Percentiles rank a stretch among this genome's conserved stretches.
Evolutionary conservation across 2,113 vertebrate species (phyloP).

Genomic region (Cephalopterus ornatus): DNA sequence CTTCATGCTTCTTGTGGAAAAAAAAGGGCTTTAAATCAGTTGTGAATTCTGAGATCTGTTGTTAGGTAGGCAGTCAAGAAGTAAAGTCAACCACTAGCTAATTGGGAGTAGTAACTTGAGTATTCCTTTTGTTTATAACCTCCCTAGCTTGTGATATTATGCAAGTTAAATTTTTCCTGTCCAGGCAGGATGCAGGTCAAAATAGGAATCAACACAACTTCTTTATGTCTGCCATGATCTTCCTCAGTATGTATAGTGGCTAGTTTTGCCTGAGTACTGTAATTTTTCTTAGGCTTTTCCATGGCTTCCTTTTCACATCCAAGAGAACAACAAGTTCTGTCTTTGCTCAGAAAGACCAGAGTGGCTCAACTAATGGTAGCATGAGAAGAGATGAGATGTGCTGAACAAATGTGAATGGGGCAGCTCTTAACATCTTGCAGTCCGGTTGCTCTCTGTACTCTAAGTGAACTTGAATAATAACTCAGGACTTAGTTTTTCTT

Average conservation of each 20-base stretch:
- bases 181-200: not conserved
- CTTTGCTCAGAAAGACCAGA: not conserved
- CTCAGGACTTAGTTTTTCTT: not conserved
- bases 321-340: not conserved
- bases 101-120: not conserved
- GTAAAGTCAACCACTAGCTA: not conserved
- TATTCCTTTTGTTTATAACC: not conserved
- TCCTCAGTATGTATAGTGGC: not conserved
- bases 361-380: not conserved
- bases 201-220: not conserved
- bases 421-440: not conserved
- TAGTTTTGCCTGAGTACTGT: not conserved
- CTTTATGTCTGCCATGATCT: not conserved
- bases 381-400: not conserved
- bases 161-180: not conserved
- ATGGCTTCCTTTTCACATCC: not conserved
- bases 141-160: not conserved
- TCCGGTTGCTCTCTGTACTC: not conserved
- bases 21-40: not conserved
- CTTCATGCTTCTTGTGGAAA: not conserved
- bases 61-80: not conserved
- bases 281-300: not conserved
- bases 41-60: not conserved
- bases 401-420: not conserved
- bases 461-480: not conserved